Conservation (phyloP, 2,888 invertebrate species). For the Iselma pallidipennis region DNA sequence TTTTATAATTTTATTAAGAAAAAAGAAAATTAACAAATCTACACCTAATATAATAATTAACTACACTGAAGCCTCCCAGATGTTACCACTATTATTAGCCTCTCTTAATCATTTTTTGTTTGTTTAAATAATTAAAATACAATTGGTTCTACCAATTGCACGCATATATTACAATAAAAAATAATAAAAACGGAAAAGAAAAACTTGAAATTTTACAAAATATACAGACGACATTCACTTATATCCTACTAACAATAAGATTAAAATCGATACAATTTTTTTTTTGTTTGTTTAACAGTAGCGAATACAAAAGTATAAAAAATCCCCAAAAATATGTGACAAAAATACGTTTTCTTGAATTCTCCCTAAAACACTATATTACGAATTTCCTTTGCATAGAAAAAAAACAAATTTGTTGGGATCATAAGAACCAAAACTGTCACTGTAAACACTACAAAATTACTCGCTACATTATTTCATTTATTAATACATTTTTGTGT, state of each 20-base stretch:
- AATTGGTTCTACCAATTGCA: slow-evolving; percentile 37
- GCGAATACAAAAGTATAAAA: slow-evolving; percentile 51
- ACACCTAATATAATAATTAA: background rate
- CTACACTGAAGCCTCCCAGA: background rate
- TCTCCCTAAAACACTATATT: slow-evolving; percentile 36
- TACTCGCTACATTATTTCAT: background rate
- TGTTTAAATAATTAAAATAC: background rate
- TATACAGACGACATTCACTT: slow-evolving; percentile 43
- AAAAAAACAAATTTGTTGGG: too few relatives aligned
- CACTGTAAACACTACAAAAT: slow-evolving; percentile 34
- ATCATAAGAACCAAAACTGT: too few relatives aligned
- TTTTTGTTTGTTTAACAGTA: slow-evolving; percentile 28
- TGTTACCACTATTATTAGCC: background rate
- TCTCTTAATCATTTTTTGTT: too few relatives aligned
- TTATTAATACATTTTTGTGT: slow-evolving; percentile 12
- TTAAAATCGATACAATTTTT: slow-evolving; percentile 21
- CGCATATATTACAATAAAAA: slow-evolving; percentile 51
- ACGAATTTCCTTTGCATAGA: too few relatives aligned
- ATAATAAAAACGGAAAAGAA: slow-evolving; percentile 34
- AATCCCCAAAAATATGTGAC: slow-evolving; percentile 51
- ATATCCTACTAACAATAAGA: slow-evolving; percentile 25
- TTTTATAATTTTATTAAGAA: background rate
- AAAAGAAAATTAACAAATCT: background rate
- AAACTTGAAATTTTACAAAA: slow-evolving; percentile 44
- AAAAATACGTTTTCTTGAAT: slow-evolving; percentile 42